Base-by-base conservation (phyloP, 2,797 vertebrate species). In the Carduelis carduelis region DNA sequence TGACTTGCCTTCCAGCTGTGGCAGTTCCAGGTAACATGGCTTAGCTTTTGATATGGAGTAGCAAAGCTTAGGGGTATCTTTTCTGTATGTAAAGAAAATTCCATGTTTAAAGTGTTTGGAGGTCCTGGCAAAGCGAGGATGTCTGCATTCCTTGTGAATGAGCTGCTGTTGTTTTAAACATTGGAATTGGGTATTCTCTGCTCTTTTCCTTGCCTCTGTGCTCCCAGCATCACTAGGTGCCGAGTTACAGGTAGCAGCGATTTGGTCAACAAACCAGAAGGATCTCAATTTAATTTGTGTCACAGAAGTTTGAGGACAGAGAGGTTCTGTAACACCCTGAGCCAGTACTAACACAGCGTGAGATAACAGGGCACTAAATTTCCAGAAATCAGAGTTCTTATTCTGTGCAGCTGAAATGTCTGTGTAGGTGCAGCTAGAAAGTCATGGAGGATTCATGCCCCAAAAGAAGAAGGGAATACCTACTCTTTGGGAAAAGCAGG, bases 281-380 rank as follows among this genome's bases (percentile, higher is more conserved):
- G 32, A 39, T 68, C 41, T 85, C 11, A 12, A 0, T 53, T 41
- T 14, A 46, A 12, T 68, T 59, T 18, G 4, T 43, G 41, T 85
- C 37, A 11, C 18, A 39, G 1, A 34, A 47, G 24, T 49, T 37
- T 66, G 77, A 66, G 81, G n/a, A 32, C 39, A 52, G 57, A 56
- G 28, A 56, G 61, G 16, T 75, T 46, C 43, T n/a, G 10, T 64
- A 46, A 32, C 1, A 4, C 37, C 14, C 8, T 12, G 57, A 75
- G 43, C 28, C 34, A 32, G 17, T 80, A 21, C 35, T 35, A 53
- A 50, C 32, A 12, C 27, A 72, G 64, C 0, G 0, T 0, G 1
- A 53, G 50, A 19, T 84, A 56, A 24, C 4, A 20, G 56, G 41
- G 26, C 49, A 32, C 68, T 46, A 6, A 9, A 22, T 65, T 43